A percentile compares a stretch with the other conserved stretches of the same genome.
These are phyloP conservation scores for Heliconius congener DNA, from an alignment of 1,140 invertebrate species.

Conservation along the genomic window DNA sequence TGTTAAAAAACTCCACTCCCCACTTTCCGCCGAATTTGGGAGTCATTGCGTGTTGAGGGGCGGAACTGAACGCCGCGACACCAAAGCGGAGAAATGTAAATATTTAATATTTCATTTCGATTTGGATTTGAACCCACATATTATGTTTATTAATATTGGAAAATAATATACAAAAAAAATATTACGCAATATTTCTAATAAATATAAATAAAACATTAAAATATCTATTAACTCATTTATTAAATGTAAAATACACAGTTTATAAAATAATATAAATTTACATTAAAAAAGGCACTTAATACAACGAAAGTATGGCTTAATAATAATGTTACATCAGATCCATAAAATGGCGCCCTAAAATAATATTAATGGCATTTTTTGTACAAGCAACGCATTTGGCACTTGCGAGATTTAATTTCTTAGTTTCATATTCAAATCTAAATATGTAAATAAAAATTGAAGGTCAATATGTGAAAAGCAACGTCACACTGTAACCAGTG, in stretches of 20 bases:
- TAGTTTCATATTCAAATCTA: not conserved
- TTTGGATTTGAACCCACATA: no score
- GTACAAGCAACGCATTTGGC: conserved; percentile 67
- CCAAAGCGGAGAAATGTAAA: no score
- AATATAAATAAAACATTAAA: not conserved
- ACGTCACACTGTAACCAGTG: no score
- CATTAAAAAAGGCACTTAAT: conserved; percentile 32
- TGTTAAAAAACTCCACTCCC: no score
- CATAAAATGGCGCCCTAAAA: conserved; percentile 35
- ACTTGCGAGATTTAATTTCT: conserved; percentile 51
- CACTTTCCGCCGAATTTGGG: no score
- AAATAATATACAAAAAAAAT: no score
- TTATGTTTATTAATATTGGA: no score
- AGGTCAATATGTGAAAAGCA: not conserved
- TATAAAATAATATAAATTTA: conserved; percentile 35
- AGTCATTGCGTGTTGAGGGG: no score
- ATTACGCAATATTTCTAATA: no score
- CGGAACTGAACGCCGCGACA: no score
- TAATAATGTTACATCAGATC: conserved; percentile 24
- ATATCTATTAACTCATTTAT: conserved; percentile 9
- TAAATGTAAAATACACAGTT: conserved; percentile 25
- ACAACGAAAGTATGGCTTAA: not conserved
- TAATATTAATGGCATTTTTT: conserved; percentile 55
- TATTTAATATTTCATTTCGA: no score
- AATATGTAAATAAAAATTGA: not conserved